Evolutionary conservation across 2,888 invertebrate genomes (phyloP), one percentile per base, ranked within the genome.

Genomic region (Azorinus chamasolen): DNA sequence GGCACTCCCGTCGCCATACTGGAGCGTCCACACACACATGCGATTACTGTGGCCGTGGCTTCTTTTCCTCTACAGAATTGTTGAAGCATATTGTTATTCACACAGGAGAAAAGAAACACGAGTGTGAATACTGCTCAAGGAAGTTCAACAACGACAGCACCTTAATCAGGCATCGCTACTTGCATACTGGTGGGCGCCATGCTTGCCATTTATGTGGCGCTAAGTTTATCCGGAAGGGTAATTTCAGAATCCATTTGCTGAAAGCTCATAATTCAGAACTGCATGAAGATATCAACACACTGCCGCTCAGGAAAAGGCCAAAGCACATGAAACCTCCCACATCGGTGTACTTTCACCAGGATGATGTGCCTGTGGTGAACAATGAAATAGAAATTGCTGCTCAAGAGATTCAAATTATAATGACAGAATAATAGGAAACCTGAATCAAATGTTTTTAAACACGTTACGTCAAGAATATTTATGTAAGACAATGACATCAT

Each of bases 21-120:
- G 66, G 71, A 6, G 10, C 10, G 10, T 4, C 32, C 62, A 32
- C 32, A 4, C 32, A 32, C 27, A 75, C 72, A 12, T 86, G 86
- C 48, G 53, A 65, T 0, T 59, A 55, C 1, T 86, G 86, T 53
- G 76, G 68, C 5, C 75, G 72, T 41, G 48, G 51, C 0, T 86
- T 84, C 59, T 61, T 69, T 24, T 75, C 81, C 1, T 66, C 73
- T 14, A 68, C 75, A 6, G 78, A 84, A 43, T 69, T 84, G 4
- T 73, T 76, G 50, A 76, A 74, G n/a, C 86, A 86, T 65, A 65
- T 76, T 61, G 62, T 70, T 0, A 71, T 61, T 0, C 86, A 86
- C 57, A 83, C 83, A 8, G 83, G 79, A 4, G 84, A 80, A 50
- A 73, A 72, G 22, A 78, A 80, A 0, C 75, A 78, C 53, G 55